phyloP scores from a whole-genome alignment of 2,888 invertebrate genomes.

The Antheraea assamensis region DNA sequence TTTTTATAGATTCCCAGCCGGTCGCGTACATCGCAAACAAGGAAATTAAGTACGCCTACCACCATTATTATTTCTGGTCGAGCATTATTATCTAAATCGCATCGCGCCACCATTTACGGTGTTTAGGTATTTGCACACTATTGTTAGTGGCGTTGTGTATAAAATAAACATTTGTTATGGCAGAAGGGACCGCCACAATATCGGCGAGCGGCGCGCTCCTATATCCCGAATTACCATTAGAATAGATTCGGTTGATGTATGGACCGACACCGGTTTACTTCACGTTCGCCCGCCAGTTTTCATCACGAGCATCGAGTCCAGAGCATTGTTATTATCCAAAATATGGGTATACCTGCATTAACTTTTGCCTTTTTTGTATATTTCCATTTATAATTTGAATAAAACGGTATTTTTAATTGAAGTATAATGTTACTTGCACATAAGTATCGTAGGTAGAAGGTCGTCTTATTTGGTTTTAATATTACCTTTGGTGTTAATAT shows the following conservation, averaged over 20 bases:
- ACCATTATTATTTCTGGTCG: conserved; percentile 73
- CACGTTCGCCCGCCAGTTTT: conserved; percentile 32
- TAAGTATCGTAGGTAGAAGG: no score
- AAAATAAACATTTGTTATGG: conserved; percentile 82
- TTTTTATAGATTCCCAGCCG: conserved; percentile 35
- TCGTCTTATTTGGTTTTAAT: no score
- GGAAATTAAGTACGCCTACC: conserved; percentile 61
- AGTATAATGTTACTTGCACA: background rate
- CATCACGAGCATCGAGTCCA: conserved; percentile 17
- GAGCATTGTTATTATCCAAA: conserved; percentile 15
- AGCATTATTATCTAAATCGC: conserved; percentile 82
- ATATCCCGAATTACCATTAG: conserved; percentile 79
- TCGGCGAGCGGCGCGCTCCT: conserved; percentile 52
- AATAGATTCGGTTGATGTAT: conserved; percentile 77
- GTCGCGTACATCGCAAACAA: conserved; percentile 53
- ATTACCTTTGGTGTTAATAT: no score
- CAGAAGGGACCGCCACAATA: conserved; percentile 73
- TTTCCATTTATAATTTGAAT: background rate
- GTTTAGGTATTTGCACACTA: conserved; percentile 82
- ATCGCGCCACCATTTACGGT: conserved; percentile 74
- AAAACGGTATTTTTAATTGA: background rate
- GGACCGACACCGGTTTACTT: conserved; percentile 38
- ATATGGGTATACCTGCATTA: conserved; percentile 1
- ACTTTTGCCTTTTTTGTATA: background rate
- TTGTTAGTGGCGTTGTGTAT: conserved; percentile 82